A percentile compares a stretch with the other conserved stretches of the same genome.
Conservation (phyloP, 2,113 vertebrate species). For the Xiphias gladius region DNA sequence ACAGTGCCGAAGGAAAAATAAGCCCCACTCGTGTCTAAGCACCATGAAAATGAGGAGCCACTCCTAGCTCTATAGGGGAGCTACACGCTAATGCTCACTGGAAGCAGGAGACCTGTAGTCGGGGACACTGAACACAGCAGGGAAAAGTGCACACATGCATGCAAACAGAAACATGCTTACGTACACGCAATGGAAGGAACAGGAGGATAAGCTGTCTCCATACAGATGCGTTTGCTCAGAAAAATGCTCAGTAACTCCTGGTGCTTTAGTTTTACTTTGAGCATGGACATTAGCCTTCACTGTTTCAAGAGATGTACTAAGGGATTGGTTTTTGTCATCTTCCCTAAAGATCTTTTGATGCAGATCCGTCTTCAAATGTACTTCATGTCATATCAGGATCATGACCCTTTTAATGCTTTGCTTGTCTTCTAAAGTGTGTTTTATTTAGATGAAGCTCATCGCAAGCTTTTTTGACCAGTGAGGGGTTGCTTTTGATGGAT, state of each 20-base stretch:
- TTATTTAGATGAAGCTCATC: constrained; percentile 5
- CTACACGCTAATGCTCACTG: constrained; percentile 48
- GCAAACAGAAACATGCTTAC: not conserved
- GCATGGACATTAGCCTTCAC: not conserved
- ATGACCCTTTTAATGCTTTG: not conserved
- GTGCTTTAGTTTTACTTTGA: not conserved
- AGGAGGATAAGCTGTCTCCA: not conserved
- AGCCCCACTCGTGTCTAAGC: constrained; percentile 60
- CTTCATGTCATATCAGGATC: not conserved
- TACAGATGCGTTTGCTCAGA: not conserved
- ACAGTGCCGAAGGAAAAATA: constrained; percentile 75
- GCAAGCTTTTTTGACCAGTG: not conserved
- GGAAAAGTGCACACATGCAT: not conserved
- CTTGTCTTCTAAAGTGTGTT: not conserved
- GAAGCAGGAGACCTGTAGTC: constrained; percentile 34
- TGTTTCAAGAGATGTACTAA: not conserved
- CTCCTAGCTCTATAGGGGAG: constrained; percentile 38
- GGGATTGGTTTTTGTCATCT: not conserved
- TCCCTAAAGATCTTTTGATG: not conserved
- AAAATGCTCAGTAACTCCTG: not conserved
- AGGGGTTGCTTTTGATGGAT: not conserved
- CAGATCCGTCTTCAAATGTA: not conserved
- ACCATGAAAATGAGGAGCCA: constrained; percentile 61
- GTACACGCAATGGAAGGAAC: not conserved
- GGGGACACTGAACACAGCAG: constrained; percentile 25